A percentile compares a stretch with the other conserved stretches of the same genome.
These are phyloP conservation scores for Thalassaphorura encarpata DNA, from an alignment of 1,140 invertebrate species.

Conservation along the genomic window DNA sequence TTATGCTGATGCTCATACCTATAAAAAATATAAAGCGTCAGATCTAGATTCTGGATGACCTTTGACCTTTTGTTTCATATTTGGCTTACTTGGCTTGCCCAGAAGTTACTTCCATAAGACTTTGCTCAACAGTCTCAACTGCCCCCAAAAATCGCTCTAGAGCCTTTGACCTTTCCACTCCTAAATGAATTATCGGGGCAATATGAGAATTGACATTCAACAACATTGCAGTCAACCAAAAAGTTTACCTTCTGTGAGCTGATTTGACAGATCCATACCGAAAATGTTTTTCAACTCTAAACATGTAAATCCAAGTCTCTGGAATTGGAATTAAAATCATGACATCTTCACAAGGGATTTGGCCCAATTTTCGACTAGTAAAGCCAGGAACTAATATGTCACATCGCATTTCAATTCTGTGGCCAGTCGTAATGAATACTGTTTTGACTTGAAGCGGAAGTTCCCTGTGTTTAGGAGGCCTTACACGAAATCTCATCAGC, in stretches of 20 bases:
- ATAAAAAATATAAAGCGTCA: too few species aligned
- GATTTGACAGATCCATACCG: slow-evolving; percentile 98
- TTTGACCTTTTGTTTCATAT: too few species aligned
- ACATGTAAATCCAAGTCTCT: slow-evolving; percentile 98
- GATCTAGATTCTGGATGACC: too few species aligned
- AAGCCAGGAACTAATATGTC: slow-evolving; percentile 95
- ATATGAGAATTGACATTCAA: not conserved
- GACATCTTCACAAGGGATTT: slow-evolving; percentile 96
- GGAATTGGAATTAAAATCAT: slow-evolving; percentile 94
- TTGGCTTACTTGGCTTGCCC: slow-evolving; percentile 97
- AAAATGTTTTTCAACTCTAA: slow-evolving; percentile 96
- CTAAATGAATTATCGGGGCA: slow-evolving; percentile 39
- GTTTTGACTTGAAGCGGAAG: slow-evolving; percentile 90
- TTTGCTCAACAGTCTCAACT: slow-evolving; percentile 79
- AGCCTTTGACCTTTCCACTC: slow-evolving; percentile 85
- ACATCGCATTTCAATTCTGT: slow-evolving; percentile 79
- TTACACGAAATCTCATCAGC: slow-evolving; percentile 88
- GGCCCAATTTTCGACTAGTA: slow-evolving; percentile 83
- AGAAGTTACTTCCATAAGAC: slow-evolving; percentile 93
- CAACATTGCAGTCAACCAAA: not conserved
- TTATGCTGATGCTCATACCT: slow-evolving; percentile 98
- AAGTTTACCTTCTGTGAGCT: slow-evolving; percentile 63
- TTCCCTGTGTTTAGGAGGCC: slow-evolving; percentile 92
- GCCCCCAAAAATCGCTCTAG: slow-evolving; percentile 87
- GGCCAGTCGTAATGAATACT: slow-evolving; percentile 71